Percentiles rank a stretch among this genome's conserved stretches.
Evolutionary conservation across 1,140 invertebrate species (phyloP).

Genomic region (Cheumatopsyche charites): DNA sequence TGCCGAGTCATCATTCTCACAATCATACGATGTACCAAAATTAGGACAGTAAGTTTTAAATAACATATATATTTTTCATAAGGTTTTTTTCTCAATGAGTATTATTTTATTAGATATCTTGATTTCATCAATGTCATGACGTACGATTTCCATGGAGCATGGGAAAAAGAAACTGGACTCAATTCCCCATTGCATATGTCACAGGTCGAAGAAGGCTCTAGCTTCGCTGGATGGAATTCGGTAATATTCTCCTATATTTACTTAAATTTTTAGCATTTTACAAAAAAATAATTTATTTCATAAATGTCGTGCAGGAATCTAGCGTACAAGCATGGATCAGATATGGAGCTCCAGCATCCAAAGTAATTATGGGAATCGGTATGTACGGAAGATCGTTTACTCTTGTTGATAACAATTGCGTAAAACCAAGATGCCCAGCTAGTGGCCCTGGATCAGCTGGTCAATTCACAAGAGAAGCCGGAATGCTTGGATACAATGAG

Average conservation of each 20-base stretch:
- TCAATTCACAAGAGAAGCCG: constrained; percentile 71
- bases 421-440: constrained; percentile 61
- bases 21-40: constrained; percentile 16
- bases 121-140: constrained; percentile 74
- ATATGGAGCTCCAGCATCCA: constrained; percentile 63
- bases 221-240: constrained; percentile 51
- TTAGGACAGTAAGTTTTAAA: constrained; percentile 1
- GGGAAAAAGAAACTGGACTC: constrained; percentile 65
- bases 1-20: not conserved
- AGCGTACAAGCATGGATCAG: constrained; percentile 53
- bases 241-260: constrained; percentile 49
- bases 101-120: constrained; percentile 52
- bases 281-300: too few species aligned
- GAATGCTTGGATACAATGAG: constrained; percentile 80
- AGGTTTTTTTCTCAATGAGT: not conserved
- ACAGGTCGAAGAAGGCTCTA: constrained; percentile 53
- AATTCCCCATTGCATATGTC: constrained; percentile 64
- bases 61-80: not conserved
- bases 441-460: constrained; percentile 67
- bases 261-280: too few species aligned
- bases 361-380: constrained; percentile 72
- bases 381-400: constrained; percentile 73
- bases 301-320: too few species aligned
- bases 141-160: constrained; percentile 72
- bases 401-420: constrained; percentile 55